Conservation (phyloP, 2,888 invertebrate species). For the Autographa gamma region DNA sequence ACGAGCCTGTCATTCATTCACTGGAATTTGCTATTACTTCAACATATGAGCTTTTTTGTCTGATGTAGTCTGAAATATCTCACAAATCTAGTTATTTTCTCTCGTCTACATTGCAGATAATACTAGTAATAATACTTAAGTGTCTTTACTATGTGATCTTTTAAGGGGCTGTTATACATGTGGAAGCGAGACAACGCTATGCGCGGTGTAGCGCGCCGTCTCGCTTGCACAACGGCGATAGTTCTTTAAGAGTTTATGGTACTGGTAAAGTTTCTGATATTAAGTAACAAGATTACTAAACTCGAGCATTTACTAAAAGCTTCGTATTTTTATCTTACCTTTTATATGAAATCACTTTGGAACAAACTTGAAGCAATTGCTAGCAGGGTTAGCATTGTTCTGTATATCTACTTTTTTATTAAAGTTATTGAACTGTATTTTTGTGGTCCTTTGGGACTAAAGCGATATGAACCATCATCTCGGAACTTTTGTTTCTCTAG, state of each 20-base stretch:
- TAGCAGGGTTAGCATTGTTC: slow-evolving; percentile 19
- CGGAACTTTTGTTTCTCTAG: background rate
- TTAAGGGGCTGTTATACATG: too few relatives aligned
- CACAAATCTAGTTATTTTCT: background rate
- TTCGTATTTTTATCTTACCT: slow-evolving; percentile 26
- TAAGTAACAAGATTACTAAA: background rate
- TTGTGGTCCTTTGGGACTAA: background rate
- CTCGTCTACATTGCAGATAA: slow-evolving; percentile 3
- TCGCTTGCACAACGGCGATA: too few relatives aligned
- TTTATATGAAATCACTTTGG: slow-evolving; percentile 36
- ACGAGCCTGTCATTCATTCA: background rate
- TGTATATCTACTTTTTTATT: slow-evolving; percentile 31
- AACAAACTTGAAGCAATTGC: slow-evolving; percentile 20
- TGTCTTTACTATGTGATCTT: too few relatives aligned
- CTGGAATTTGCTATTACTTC: background rate
- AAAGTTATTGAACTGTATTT: slow-evolving; percentile 15
- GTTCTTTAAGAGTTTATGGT: too few relatives aligned
- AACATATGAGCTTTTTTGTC: background rate
- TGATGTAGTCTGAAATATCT: background rate
- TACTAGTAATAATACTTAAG: background rate
- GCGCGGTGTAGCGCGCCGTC: too few relatives aligned
- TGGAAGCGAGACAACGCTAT: too few relatives aligned
- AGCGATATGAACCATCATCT: background rate
- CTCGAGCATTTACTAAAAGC: background rate
- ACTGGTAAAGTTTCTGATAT: background rate